Evolutionary conservation across 2,113 vertebrate species (phyloP).

Genomic region (Megaceryle torquata): DNA sequence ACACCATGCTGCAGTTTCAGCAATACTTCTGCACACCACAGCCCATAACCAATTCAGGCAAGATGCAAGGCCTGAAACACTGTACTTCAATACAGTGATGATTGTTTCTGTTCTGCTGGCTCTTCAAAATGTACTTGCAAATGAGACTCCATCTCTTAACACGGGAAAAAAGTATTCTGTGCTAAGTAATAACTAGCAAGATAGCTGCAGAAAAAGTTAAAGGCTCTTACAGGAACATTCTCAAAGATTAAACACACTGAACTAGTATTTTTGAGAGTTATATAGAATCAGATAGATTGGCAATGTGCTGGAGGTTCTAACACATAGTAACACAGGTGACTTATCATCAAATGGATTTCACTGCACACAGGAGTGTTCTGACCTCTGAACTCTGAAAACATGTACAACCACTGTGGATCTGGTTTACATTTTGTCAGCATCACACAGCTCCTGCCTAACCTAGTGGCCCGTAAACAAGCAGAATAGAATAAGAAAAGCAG

Average conservation of each 20-base stretch:
- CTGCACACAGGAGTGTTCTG: background rate
- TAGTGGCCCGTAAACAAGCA: background rate
- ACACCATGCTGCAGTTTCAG: background rate
- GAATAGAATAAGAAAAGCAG: background rate
- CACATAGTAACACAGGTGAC: background rate
- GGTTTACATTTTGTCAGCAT: background rate
- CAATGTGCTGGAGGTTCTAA: background rate
- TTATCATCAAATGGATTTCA: background rate
- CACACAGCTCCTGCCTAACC: background rate
- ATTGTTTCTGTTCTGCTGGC: background rate
- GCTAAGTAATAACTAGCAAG: background rate
- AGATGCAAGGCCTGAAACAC: background rate
- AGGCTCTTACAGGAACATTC: background rate
- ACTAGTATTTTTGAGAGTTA: background rate
- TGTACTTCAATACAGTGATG: background rate
- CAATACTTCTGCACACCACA: background rate
- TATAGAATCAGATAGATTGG: background rate
- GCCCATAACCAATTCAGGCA: background rate
- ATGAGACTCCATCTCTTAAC: background rate
- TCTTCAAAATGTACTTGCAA: background rate
- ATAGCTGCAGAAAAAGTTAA: background rate
- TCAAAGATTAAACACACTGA: background rate
- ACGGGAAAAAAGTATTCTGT: background rate
- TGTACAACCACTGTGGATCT: rapidly evolving
- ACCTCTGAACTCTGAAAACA: background rate